phyloP scores from a whole-genome alignment of 2,888 invertebrate genomes.

The Drosophila incognita region DNA sequence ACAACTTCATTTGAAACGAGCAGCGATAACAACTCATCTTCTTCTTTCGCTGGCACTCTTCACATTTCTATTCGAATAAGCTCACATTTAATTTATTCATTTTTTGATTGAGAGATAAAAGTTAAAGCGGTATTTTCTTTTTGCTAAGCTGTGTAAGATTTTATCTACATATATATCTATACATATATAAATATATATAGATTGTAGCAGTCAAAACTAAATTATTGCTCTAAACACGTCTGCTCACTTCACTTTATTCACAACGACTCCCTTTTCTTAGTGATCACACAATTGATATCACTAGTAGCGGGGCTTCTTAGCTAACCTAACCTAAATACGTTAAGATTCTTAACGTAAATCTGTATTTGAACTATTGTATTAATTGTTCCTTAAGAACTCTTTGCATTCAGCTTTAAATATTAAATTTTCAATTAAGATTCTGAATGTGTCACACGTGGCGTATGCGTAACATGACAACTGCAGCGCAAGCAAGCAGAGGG shows the following conservation, averaged over 20 bases:
- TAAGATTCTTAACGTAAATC: background rate
- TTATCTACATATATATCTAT: no score
- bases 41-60: background rate
- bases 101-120: background rate
- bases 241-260: no score
- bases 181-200: no score
- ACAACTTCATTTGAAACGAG: background rate
- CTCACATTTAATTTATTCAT: background rate
- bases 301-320: background rate
- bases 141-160: no score
- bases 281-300: no score
- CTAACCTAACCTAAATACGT: background rate
- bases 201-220: no score
- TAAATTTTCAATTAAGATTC: background rate
- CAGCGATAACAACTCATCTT: background rate
- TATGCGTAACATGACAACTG: conserved; percentile 39
- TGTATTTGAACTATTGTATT: background rate
- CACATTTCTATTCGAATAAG: background rate
- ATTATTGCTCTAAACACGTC: no score
- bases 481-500: background rate
- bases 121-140: no score
- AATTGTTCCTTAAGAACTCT: background rate
- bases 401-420: background rate
- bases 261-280: no score
- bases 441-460: conserved; percentile 53